Base-by-base conservation (phyloP, 1,140 invertebrate genomes). In the Scylla paramamosain region DNA sequence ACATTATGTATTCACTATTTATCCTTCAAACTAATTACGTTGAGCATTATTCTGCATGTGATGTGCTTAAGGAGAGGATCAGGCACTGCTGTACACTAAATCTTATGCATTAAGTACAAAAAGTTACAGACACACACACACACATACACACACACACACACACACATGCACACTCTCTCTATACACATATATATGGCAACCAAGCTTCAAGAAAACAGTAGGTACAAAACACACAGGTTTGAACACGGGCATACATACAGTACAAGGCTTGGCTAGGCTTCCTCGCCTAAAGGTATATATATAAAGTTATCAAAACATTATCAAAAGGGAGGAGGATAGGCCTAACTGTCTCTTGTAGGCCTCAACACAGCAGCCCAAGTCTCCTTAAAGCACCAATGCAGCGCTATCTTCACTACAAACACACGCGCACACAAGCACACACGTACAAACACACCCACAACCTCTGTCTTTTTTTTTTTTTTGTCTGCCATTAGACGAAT, bases 1-100 rank as follows among this genome's bases (percentile, higher is more conserved):
- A 59, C 52, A 48, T 67, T 46, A 52, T 90, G 46, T 48, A 90
- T 14, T 90, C 14, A 77, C 39, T 91, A 91, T 67, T 77, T 29
- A 91, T 39, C 39, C 59, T 77, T 91, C 52, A 91, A 77, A 67
- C 90, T 91, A 91, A 91, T 91, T 91, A 77, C 87, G 45, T 93
- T 93, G 92, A 93, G 92, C 92, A 93, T 93, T 52, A 88, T 88
- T 59, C 84, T 84, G 92, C 92, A 86, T 29, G 92, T 93, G 92
- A 93, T 31, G 46, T 86, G n/a, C 32, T 48, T 84, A 52, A 93
- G n/a, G 84, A 39, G 84, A 91, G 25, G 31, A 31, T 77, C 28
- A 29, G 59, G 90, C 90, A 91, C 90, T 91, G 48, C 59, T 77
- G 14, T 77, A 91, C 28, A 32, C 52, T 32, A 32, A 59, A 67